Evolutionary conservation across 1,140 invertebrate genomes (phyloP), one percentile per base, ranked within the genome.

Genomic region (Orussus abietinus): DNA sequence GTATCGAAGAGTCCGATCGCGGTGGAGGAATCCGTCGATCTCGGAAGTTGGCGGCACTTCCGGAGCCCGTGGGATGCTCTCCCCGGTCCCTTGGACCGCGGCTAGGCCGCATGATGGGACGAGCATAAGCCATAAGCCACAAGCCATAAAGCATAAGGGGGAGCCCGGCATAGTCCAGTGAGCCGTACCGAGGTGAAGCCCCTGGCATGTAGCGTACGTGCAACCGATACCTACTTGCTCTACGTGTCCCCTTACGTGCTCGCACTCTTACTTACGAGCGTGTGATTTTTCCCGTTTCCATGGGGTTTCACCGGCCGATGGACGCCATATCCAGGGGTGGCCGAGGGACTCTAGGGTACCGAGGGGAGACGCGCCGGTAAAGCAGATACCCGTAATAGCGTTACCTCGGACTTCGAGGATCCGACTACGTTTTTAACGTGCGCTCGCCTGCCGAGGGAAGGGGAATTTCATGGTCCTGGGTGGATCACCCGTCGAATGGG

Each of bases 141-240:
- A 34, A 30, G 39, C 15, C 29, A 37, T 36, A 36, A 32, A 35
- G 30, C 37, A 32, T 21, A 47, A 33, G 7, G 7, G 11, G 10
- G 5, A 4, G 17, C 5, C n/a, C 11, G 11, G 34, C 3, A 50
- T 54, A 51, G 45, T 40, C 39, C 33, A 41, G 47, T 19, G 31
- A 22, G 20, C 14, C 38, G 35, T 38, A 34, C 28, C 33, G 19
- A 36, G 40, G 33, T n/a, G 54, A 56, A 56, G 54, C 53, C 53
- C 45, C 37, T 42, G 10, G 46, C 51, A 42, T 40, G 28, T 43
- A 42, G 26, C 28, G 43, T 37, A 32, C 35, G 42, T 54, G 54
- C 49, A 51, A 56, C 51, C 38, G 49, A 56, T 56, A 56, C 45
- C 50, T 44, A 22, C 38, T 51, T 21, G 44, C 40, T 46, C 32